These are phyloP conservation scores for Rhegmatorhina hoffmannsi DNA, from an alignment of 2,113 vertebrate genomes.

Conservation along the genomic window DNA sequence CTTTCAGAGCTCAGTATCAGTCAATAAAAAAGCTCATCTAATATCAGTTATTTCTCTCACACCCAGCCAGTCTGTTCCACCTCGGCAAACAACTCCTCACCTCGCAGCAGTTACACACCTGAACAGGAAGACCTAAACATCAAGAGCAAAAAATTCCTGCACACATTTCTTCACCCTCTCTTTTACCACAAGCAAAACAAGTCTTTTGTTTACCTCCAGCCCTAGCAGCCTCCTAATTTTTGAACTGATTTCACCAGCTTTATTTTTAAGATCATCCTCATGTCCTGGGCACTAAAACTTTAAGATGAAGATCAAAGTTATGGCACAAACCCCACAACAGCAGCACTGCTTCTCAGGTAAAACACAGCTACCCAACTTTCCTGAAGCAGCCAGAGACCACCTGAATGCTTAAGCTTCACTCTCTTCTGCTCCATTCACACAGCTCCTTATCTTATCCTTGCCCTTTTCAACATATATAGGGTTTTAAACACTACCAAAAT, in stretches of 20 bases:
- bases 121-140: neutral
- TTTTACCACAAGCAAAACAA: neutral
- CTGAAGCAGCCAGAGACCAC: neutral
- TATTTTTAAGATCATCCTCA: neutral
- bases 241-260: neutral
- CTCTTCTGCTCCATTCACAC: neutral
- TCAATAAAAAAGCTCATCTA: neutral
- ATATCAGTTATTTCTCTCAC: neutral
- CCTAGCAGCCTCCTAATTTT: neutral
- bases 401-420: neutral
- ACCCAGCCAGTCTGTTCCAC: neutral
- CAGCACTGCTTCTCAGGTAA: neutral
- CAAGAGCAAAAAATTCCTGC: neutral
- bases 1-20: neutral
- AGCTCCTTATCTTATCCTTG: neutral
- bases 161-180: neutral
- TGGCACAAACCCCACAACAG: neutral
- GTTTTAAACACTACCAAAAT: neutral
- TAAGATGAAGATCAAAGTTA: neutral
- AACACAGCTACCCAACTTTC: neutral
- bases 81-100: neutral
- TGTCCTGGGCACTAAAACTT: neutral
- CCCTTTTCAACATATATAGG: neutral
- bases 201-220: neutral
- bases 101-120: neutral